Base-by-base conservation (phyloP, 2,113 vertebrate species). In the Corapipo altera region DNA sequence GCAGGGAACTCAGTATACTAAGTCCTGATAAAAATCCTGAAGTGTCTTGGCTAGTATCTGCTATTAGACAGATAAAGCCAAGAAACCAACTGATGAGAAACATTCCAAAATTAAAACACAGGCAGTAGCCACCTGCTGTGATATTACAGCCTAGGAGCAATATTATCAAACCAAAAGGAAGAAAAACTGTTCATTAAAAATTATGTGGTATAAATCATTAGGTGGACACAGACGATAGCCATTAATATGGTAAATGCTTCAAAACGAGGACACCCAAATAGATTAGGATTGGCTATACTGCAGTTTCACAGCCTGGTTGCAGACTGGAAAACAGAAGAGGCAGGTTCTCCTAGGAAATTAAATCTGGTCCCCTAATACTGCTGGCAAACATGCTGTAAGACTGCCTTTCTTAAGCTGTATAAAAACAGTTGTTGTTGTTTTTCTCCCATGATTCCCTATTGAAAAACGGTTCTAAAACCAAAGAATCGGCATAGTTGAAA, bases 391-490 rank as follows among this genome's bases (percentile, higher is more conserved):
- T 24, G 26, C 12, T 59, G 9, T 33, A 91, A 85, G 32, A 58
- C 7, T 73, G 71, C 19, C 32, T 82, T 52, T 85, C 62, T 69
- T 54, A 62, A 76, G 20, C 19, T 13, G 75, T 69, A 73, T 26
- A 65, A 76, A 85, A 90, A 19, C 20, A 22, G 16, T 43, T n/a
- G 23, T 12, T 51, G 8, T 24, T 62, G 6, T 9, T 83, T 66
- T 91, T 52, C 28, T 54, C 16, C 7, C 64, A 39, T 0, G 1
- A 61, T 6, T n/a, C 9, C 19, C 32, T 39, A n/a, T 0, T 57
- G 64, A 85, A 90, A 76, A 88, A 44, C 0, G 0, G 14, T 58
- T 93, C 44, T 73, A 61, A 82, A 91, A 39, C 1, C 11, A 73
- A 86, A 90, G n/a, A 80, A 70, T 8, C 0, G 0, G 22, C 7